Evolutionary conservation across 2,113 vertebrate species (phyloP).

Genomic region (Manacus vitellinus): DNA sequence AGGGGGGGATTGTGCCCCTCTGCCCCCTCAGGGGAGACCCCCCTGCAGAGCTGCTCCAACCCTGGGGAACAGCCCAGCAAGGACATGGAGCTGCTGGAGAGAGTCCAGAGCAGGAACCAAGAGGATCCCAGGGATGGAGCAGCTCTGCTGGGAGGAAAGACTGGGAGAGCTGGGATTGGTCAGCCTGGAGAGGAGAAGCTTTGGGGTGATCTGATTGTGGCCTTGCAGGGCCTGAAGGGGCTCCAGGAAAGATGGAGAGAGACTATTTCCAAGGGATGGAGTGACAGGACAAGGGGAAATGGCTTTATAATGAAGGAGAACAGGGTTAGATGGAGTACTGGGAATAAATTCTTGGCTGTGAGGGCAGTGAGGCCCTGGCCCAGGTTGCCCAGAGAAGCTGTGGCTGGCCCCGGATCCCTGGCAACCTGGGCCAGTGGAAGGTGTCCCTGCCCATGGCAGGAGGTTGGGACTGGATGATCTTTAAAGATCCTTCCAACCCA

Average conservation of each 20-base stretch:
- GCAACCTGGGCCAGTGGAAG: background rate
- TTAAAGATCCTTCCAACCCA: background rate
- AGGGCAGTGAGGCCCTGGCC: background rate
- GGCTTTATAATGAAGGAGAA: background rate
- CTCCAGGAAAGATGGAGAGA: background rate
- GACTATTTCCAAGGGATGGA: background rate
- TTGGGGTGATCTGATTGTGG: background rate
- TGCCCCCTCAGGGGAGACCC: fast-evolving
- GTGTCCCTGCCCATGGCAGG: background rate
- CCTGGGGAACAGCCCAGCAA: background rate
- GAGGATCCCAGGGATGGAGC: background rate
- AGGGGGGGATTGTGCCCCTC: background rate
- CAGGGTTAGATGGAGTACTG: no score
- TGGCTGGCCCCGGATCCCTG: background rate
- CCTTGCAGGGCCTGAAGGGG: background rate
- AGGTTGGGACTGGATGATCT: fast-evolving
- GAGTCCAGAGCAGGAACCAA: background rate
- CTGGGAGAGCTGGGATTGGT: background rate
- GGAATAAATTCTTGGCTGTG: fast-evolving
- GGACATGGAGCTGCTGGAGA: background rate
- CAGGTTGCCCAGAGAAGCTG: background rate
- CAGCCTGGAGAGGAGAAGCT: background rate
- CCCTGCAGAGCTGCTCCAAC: background rate
- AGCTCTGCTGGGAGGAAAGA: background rate
- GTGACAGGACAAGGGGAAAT: background rate